phyloP scores from a whole-genome alignment of 2,113 vertebrate genomes.

The Calcarius ornatus region DNA sequence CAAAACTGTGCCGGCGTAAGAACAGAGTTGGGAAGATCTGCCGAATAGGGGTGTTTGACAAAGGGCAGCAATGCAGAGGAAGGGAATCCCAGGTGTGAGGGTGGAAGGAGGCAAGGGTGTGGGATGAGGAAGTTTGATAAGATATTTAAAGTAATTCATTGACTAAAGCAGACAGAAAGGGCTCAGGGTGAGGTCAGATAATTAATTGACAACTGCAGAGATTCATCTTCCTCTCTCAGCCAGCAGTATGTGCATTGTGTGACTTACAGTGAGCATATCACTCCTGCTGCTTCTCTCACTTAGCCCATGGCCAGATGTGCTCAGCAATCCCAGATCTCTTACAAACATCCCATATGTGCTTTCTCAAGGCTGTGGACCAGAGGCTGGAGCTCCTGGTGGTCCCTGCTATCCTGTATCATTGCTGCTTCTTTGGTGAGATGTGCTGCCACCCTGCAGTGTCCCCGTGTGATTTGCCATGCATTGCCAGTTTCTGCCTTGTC shows the following conservation, averaged over 20 bases:
- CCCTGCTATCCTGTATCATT: not conserved
- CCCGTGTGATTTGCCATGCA: not conserved
- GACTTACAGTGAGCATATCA: not conserved
- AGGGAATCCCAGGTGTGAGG: not conserved
- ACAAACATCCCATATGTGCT: not conserved
- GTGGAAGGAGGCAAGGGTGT: not conserved
- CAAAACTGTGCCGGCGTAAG: not conserved
- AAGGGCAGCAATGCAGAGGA: not conserved
- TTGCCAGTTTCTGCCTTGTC: not conserved
- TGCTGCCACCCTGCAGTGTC: not conserved
- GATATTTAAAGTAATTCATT: not conserved
- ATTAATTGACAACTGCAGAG: slow-evolving; percentile 43
- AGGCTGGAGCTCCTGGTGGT: not conserved
- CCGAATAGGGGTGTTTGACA: not conserved
- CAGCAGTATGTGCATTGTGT: not conserved
- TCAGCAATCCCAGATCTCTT: not conserved
- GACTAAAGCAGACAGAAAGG: slow-evolving; percentile 37
- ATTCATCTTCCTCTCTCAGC: not conserved
- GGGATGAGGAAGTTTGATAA: not conserved
- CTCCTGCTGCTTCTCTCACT: not conserved
- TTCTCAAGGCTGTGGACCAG: not conserved
- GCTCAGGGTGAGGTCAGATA: slow-evolving; percentile 46
- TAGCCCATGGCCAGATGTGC: not conserved
- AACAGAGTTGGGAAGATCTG: not conserved
- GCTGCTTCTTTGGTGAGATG: not conserved